Base-by-base conservation (phyloP, 2,797 vertebrate species). In the Sarcoramphus papa region DNA sequence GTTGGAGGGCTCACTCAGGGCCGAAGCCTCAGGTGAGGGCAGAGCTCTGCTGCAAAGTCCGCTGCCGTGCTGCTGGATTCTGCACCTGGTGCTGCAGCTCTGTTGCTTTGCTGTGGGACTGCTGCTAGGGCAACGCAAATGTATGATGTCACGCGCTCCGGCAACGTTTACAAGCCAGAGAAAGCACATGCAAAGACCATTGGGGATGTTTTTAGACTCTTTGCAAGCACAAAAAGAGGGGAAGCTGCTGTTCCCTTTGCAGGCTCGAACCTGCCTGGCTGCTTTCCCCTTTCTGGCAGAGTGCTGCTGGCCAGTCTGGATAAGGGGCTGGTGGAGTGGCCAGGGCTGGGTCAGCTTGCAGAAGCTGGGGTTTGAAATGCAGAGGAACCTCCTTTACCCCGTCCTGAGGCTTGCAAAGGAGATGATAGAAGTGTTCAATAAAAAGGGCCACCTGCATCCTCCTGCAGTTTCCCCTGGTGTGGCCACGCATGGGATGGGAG, bases 21-120 rank as follows among this genome's bases (percentile, higher is more conserved):
- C 72, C 4, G 3, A 47, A 78, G 16, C 27, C 19, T 12, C 17
- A 40, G 69, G 5, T 10, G 7, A 45, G 72, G 76, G 72, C 59
- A 63, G 76, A 35, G 45, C 9, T 80, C 54, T 24, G n/a, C 41
- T 86, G 48, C 81, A 25, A n/a, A 69, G 23, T 17, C 53, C 18
- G 4, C 21, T 68, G 35, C 9, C 3, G 17, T 30, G 78, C 83
- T 70, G 69, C 78, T 12, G 21, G 82, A 67, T 76, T 41, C 18
- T 17, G 86, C 45, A 19, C 65, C 19, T 6, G 8, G 22, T 76
- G 70, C 73, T 72, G 48, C 92, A 68, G 75, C 70, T 60, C 48
- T 96, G 88, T 94, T 95, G 83, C 91, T 93, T 93, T 90, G 87
- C 93, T 94, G 51, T 53, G 72, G 85, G 73, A 57, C 60, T 3